A percentile compares a stretch with the other conserved stretches of the same genome.
Evolutionary conservation across 2,113 vertebrate genomes (phyloP).

Genomic region (Perognathus longimembris): DNA sequence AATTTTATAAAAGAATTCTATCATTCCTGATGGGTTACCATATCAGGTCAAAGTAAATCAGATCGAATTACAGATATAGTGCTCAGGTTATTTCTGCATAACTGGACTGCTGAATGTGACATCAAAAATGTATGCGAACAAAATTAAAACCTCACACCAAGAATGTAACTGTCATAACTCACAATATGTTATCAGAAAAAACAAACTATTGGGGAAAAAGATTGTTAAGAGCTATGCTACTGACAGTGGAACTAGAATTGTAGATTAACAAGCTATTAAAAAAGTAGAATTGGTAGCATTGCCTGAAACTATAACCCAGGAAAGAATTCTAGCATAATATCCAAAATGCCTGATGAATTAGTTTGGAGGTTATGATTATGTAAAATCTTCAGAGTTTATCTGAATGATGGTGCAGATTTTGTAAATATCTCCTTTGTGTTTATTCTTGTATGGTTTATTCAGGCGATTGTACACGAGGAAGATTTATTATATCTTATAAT

Average conservation of each 20-base stretch:
- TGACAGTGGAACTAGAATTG: not conserved
- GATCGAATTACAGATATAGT: not conserved
- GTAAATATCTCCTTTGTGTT: constrained; percentile 26
- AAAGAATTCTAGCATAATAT: not conserved
- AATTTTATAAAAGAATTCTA: constrained; percentile 9
- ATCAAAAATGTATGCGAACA: not conserved
- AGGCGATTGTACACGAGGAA: not conserved
- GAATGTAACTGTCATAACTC: not conserved
- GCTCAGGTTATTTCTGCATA: not conserved
- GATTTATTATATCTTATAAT: constrained; percentile 57
- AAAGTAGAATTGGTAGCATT: not conserved
- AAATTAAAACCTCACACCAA: constrained; percentile 8
- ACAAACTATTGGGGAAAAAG: not conserved
- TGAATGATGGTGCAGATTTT: constrained; percentile 24
- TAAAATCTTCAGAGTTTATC: constrained; percentile 28
- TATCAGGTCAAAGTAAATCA: not conserved
- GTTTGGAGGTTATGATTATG: not conserved
- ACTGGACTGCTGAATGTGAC: not conserved
- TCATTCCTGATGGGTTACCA: not conserved
- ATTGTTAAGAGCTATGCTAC: not conserved
- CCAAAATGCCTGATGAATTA: constrained; percentile 11
- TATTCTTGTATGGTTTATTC: constrained; percentile 17
- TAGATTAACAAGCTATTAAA: constrained; percentile 13
- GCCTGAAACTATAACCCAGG: constrained; percentile 6
- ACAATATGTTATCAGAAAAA: constrained; percentile 1